Evolutionary conservation across 2,113 vertebrate genomes (phyloP), one percentile per base, ranked within the genome.

Genomic region (Oryzias woworae): DNA sequence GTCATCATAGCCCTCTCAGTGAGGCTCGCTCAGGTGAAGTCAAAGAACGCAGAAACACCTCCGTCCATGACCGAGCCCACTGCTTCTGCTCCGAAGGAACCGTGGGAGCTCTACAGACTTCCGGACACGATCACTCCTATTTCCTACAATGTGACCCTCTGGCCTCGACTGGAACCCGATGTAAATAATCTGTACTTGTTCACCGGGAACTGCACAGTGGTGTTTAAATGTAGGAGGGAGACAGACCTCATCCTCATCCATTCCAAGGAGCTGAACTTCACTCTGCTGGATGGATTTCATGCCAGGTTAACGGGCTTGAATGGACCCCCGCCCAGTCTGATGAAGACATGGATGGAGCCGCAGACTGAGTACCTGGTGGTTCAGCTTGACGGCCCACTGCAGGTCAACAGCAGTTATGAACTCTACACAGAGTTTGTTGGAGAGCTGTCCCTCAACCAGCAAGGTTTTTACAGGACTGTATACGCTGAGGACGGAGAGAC

Each of bases 381-480:
- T 15, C 88, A 90, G 62, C 89, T 97, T 42, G 0, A 0, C 0
- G 0, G 12, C 0, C 2, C 0, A 0, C 89, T 98, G 70, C 2
- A 56, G 71, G 16, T 0, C 0, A 62, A 50, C 41, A 43, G 7
- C 15, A 15, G 0, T 4, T 98, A 98, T 1, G 69, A 62, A 10
- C 92, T 98, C 65, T 13, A 53, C 50, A 94, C 82, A 0, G 0
- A 0, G 17, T 98, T 98, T 71, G 46, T 54, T 0, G 96, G 95
- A 14, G 94, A 96, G 62, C 89, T 98, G 78, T 91, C 94, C 0
- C 94, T 96, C 0, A 94, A 96, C 67, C 91, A 98, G 73, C 87
- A 89, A 0, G 96, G 96, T 52, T 97, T 98, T 90, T 98, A 98
- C 81, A 92, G 95, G 75, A 98, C 95, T 4, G 94, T 95, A 75